Conservation (phyloP, 2,888 invertebrate species). For the Eudasyphora cyanicolor region DNA sequence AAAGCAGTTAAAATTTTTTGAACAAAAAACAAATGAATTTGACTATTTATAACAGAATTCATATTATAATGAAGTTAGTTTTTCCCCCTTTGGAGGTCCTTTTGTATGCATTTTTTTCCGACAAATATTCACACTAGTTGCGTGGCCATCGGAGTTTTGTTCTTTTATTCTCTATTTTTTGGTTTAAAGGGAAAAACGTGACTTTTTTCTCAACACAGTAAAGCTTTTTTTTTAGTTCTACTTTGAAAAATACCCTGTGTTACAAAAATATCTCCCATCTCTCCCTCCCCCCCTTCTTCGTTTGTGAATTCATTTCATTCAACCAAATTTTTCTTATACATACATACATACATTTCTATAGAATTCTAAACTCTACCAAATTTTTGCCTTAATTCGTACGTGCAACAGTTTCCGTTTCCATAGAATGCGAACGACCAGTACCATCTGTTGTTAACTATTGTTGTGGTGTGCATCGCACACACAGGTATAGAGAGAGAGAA, state of each 20-base stretch:
- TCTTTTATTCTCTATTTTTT: conserved; percentile 16
- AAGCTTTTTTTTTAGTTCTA: background rate
- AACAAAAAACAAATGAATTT: background rate
- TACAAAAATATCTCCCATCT: too few species aligned
- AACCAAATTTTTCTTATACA: too few species aligned
- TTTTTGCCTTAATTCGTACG: conserved; percentile 42
- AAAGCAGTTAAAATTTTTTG: too few species aligned
- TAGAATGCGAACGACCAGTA: too few species aligned
- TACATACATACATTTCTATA: background rate
- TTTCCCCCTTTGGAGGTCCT: background rate
- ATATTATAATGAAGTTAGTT: background rate
- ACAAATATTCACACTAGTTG: conserved; percentile 47
- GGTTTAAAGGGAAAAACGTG: conserved; percentile 41
- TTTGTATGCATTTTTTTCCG: background rate
- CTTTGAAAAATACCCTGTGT: background rate
- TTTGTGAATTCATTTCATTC: too few species aligned
- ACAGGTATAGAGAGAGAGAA: background rate
- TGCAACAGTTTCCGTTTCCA: conserved; percentile 55
- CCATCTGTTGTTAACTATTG: background rate
- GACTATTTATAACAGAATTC: background rate
- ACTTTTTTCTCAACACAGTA: conserved; percentile 41
- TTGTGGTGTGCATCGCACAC: background rate
- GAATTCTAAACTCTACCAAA: background rate
- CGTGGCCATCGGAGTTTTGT: conserved; percentile 57
- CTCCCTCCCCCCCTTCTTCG: too few species aligned